Evolutionary conservation across 2,888 invertebrate genomes (phyloP).

Genomic region (Chalcosyrphus nemorum): DNA sequence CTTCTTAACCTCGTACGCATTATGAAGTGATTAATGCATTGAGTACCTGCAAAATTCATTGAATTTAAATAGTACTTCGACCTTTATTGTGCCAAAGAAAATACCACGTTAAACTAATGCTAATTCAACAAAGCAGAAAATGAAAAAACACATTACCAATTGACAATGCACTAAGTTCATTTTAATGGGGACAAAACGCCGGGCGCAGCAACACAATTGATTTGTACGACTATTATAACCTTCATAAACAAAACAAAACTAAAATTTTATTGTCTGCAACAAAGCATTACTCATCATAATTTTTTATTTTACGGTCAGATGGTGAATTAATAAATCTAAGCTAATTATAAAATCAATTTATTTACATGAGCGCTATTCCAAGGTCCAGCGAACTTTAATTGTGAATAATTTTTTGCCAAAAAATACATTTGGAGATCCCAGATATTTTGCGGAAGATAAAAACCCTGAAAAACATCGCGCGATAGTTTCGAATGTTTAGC

Average conservation of each 20-base stretch:
- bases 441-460: conserved; percentile 5
- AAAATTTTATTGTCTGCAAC: neutral
- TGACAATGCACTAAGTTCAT: neutral
- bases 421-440: neutral
- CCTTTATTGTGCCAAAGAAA: no score
- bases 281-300: neutral
- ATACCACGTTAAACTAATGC: neutral
- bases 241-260: neutral
- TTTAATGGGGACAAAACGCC: neutral
- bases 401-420: neutral
- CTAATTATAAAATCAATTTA: conserved; percentile 2
- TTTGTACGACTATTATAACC: neutral
- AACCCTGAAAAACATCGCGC: neutral
- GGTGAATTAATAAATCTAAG: neutral
- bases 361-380: neutral
- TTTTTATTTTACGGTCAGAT: neutral
- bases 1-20: no score
- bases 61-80: no score
- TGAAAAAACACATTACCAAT: neutral
- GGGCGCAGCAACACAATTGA: neutral
- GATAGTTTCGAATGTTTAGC: neutral
- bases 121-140: neutral
- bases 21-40: no score
- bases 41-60: neutral
- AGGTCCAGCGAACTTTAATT: neutral